Evolutionary conservation across 2,888 invertebrate species (phyloP), one percentile per base, ranked within the genome.

Genomic region (Melanotus villosus): DNA sequence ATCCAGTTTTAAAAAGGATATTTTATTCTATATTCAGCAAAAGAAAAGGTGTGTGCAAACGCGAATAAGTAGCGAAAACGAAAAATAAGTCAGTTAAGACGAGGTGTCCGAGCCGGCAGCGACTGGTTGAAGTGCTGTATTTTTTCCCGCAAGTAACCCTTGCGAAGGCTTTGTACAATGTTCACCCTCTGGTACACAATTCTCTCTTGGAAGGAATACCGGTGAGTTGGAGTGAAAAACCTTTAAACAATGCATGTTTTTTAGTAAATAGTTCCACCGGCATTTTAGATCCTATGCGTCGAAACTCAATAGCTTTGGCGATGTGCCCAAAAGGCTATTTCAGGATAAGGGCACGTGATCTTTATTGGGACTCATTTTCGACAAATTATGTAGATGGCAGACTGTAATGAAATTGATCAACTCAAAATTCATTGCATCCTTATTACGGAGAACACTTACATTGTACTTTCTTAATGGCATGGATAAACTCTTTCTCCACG

Each of bases 101-200:
- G 75, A 75, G 74, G 77, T 76, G 67, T 73, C 71, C 72, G 74
- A 75, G 67, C 72, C 73, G 68, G 71, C 68, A 71, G 75, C 74
- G 72, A 72, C 72, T 72, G 67, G 70, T 70, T 77, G 68, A 71
- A 68, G 69, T 71, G 70, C 73, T 66, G 70, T 65, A 71, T 66
- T 70, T 73, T 66, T 38, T 62, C 66, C 12, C 32, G 19, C n/a
- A 36, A 64, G 43, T 32, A 58, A 47, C 32, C 32, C 43, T 50
- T 23, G 36, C 60, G 38, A 52, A 65, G 45, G 52, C 50, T 65
- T 68, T 62, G 66, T 52, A 77, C 73, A 72, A 85, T 85, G 84
- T 84, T 85, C 77, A 80, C 84, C 43, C 76, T 85, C 21, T 85
- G 85, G 85, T 84, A 86, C 75, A 77, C 84, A 50, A 77, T 82